phyloP scores from a whole-genome alignment of 53 echinoderm and acorn worm species.

The Antedon mediterranea region DNA sequence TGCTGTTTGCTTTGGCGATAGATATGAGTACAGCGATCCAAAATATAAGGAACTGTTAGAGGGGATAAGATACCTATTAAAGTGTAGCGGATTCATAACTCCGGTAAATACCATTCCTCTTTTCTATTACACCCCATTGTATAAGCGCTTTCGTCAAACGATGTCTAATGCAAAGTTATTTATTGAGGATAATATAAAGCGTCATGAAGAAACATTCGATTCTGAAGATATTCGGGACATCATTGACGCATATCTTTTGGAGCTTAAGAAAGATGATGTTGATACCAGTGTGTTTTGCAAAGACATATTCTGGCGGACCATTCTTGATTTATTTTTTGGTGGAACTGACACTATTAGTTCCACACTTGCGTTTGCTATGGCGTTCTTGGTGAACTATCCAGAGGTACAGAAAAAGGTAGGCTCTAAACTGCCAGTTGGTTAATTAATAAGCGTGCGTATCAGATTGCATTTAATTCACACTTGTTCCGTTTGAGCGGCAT shows the following conservation, averaged over 20 bases:
- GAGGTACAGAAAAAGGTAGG: background rate
- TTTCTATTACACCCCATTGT: background rate
- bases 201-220: background rate
- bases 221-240: background rate
- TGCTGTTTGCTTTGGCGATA: background rate
- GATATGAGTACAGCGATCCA: background rate
- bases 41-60: background rate
- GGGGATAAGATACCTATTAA: background rate
- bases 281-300: background rate
- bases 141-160: background rate
- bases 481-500: no score
- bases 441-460: no score
- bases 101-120: background rate
- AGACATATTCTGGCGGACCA: background rate
- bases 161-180: background rate
- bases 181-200: background rate
- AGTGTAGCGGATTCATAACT: background rate
- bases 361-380: background rate
- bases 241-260: background rate
- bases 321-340: background rate
- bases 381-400: background rate
- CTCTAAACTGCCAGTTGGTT: no score
- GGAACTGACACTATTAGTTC: background rate
- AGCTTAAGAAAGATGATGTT: background rate
- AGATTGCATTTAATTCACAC: no score